Evolutionary conservation across 2,888 invertebrate genomes (phyloP), one percentile per base, ranked within the genome.

Genomic region (Megaustenia siamemsis): DNA sequence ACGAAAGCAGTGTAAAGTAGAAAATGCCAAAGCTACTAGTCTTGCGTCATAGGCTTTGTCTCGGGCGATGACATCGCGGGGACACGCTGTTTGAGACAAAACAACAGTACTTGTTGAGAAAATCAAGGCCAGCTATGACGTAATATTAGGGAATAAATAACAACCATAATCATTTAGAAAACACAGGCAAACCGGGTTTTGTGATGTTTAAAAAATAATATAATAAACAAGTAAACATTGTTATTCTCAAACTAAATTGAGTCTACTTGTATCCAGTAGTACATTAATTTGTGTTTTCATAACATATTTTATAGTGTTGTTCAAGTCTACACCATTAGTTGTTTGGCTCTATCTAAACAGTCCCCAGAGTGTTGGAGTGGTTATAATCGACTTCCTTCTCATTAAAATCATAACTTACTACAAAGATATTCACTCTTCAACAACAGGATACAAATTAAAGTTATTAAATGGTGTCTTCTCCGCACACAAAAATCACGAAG

Each of bases 1-100:
- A 78, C 78, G 43, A 43, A 63, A 28, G 40, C 63, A 66, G 66
- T 40, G 66, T 56, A 12, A 49, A 73, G 60, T 60, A 82, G 32
- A 56, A 82, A 81, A 82, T 82, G 82, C 73, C 82, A 82, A 43
- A 71, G 73, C 43, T 82, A 8, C 82, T 28, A 18, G 38, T 82
- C 69, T 60, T 82, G 49, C 82, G 82, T 82, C 82, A 82, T 60
- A n/a, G 24, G 82, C 82, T 53, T 82, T 82, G 82, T 82, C 82
- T 49, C 81, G 71, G 8, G 82, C 71, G 69, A 49, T 73, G 60
- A 18, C 73, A 73, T 66, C 18, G 40, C 15, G 35, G 32, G 56
- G 69, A 60, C 32, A 40, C 35, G 43, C 15, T 38, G 35, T 53
- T 28, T 28, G 32, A 56, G 40, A 73, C 32, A 69, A 82, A 73